A percentile compares a stretch with the other conserved stretches of the same genome.
Evolutionary conservation across 1,140 invertebrate species (phyloP).

Genomic region (Ruditapes philippinarum): DNA sequence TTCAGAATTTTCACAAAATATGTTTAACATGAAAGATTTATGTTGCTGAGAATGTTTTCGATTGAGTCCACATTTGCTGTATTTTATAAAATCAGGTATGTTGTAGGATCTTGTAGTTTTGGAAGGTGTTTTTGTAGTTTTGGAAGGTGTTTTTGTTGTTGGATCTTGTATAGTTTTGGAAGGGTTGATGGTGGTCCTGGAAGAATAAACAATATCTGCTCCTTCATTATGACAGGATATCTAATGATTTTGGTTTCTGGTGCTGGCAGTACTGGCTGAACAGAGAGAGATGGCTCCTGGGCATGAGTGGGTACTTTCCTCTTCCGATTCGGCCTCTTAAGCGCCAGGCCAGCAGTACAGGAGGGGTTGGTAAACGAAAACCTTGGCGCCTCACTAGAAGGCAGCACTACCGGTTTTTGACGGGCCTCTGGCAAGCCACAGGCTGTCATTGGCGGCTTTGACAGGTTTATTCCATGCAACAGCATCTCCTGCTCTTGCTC

Average conservation of each 20-base stretch:
- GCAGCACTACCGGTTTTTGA: slow-evolving; percentile 37
- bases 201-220: slow-evolving; percentile 12
- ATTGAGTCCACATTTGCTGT: slow-evolving; percentile 38
- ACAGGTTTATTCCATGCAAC: slow-evolving; percentile 40
- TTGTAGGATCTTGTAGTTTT: slow-evolving; percentile 20
- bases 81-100: slow-evolving; percentile 22
- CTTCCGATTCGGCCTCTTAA: slow-evolving; percentile 2
- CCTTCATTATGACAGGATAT: slow-evolving; percentile 30
- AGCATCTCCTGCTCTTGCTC: slow-evolving; percentile 35
- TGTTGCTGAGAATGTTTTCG: neutral
- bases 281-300: too few relatives aligned
- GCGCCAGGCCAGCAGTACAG: slow-evolving; percentile 55
- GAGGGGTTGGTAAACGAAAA: neutral
- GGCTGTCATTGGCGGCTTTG: slow-evolving; percentile 36
- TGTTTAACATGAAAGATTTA: slow-evolving; percentile 21
- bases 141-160: neutral
- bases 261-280: neutral
- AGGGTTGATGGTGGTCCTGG: neutral
- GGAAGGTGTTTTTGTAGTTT: neutral
- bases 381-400: slow-evolving; percentile 19
- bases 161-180: neutral
- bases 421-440: slow-evolving; percentile 52
- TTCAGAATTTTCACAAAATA: slow-evolving; percentile 31
- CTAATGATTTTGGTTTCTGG: neutral
- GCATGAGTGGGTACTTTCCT: neutral